Base-by-base conservation (phyloP, 2,113 vertebrate genomes). In the Antennarius striatus region DNA sequence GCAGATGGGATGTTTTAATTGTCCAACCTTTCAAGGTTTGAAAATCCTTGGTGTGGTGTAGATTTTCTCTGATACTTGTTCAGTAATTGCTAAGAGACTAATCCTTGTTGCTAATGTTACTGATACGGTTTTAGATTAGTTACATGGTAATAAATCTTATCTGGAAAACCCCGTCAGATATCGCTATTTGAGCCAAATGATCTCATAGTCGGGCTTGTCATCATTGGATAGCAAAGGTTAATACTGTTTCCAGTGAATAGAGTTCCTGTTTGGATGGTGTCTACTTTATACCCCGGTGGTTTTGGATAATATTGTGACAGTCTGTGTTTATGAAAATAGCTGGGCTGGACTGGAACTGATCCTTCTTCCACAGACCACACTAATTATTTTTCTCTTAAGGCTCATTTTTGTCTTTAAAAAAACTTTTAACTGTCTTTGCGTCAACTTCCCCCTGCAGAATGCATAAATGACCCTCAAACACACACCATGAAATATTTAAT, bases 261-360 rank as follows among this genome's bases (percentile, higher is more conserved):
- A 56, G 51, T 74, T 84, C 79, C 77, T 88, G 77, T 90, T 86
- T 83, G 79, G 83, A 86, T 75, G 70, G 68, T 28, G 14, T 51
- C 68, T 9, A 16, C 63, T 61, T 53, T 15, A 36, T 40, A 49
- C 63, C 71, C 74, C 16, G 56, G 50, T 46, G 63, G 46, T 79
- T 83, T 36, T 71, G 56, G 61, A 79, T 79, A 86, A 89, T 89
- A 89, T 90, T 91, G 80, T 90, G 88, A 91, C 81, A 87, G 80
- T 84, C 71, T 79, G 68, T 75, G 60, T 81, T 65, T 76, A 42
- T 59, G 52, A 73, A 84, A 85, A 70, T n/a, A 32, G 22, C 48
- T 29, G 0, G 8, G 42, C 40, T 39, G 49, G 39, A 45, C 10
- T 30, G 32, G 32, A 17, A 16, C 49, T 13, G 53, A 51, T 62